Base-by-base conservation (phyloP, 2,113 vertebrate genomes). In the Pteropus alecto region DNA sequence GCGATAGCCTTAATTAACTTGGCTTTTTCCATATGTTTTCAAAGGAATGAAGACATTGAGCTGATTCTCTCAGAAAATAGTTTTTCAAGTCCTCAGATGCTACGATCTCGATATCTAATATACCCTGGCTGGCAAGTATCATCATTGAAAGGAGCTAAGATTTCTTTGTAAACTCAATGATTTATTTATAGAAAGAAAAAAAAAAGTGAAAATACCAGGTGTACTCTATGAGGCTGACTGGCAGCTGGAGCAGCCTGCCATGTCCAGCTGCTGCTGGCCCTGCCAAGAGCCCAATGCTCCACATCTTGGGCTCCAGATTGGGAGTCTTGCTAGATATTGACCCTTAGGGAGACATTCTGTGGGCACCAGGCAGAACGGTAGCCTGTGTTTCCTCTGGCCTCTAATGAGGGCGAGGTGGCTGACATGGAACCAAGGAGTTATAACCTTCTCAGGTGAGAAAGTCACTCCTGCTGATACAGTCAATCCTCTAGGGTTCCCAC, bases 71-170 rank as follows among this genome's bases (percentile, higher is more conserved):
- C 99, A 79, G 99, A 99, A 94, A 99, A 98, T 98, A 99, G 99
- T 98, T 99, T 99, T 97, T 99, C 98, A 60, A 98, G 98, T 96
- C 98, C 99, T 19, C 99, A 98, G 98, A 99, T 99, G 99, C 98
- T 99, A 94, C 99, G 98, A 98, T 98, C 99, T 60, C 99, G 99
- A 90, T 99, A 99, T 63, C 98, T 99, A 97, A 99, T 99, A 97
- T 99, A 99, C 96, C 99, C 99, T 92, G 99, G 99, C 98, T 99
- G 99, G 99, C 99, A 98, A 99, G 99, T 98, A 97, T 96, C 96
- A 96, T 88, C 96, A 74, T 48, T 97, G 88, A 97, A 94, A 98
- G 97, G 92, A 91, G 67, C 95, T 82, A 87, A 96, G 86, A 87
- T 81, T 35, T 84, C 38, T 90, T 78, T 96, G 43, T 96, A 56